These are phyloP conservation scores for Cryptus viduatorius DNA, from an alignment of 2,888 invertebrate species.

Conservation along the genomic window DNA sequence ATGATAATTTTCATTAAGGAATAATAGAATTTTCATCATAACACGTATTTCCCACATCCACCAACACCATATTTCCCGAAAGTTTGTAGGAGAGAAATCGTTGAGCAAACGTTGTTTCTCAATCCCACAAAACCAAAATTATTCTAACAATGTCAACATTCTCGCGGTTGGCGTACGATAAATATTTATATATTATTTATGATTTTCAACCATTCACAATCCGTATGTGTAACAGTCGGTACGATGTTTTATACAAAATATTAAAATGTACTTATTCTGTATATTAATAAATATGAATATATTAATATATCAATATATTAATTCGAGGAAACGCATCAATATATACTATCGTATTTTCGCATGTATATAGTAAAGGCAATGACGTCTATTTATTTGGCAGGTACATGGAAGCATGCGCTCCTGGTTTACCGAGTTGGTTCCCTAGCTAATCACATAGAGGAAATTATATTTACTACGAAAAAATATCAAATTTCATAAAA, in stretches of 20 bases:
- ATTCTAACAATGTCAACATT: slow-evolving; percentile 16
- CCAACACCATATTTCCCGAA: slow-evolving; percentile 52
- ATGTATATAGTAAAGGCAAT: slow-evolving; percentile 15
- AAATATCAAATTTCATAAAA: neutral
- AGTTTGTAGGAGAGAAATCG: slow-evolving; percentile 58
- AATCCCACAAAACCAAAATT: slow-evolving; percentile 39
- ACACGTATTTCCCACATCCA: slow-evolving; percentile 37
- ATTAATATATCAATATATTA: slow-evolving; percentile 51
- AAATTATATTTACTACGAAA: slow-evolving; percentile 21
- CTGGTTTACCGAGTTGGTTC: slow-evolving; percentile 66
- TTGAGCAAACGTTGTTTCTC: slow-evolving; percentile 43
- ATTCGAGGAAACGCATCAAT: slow-evolving; percentile 13
- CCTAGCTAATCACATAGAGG: slow-evolving; percentile 63
- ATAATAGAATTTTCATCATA: slow-evolving; percentile 10
- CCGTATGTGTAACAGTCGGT: slow-evolving; percentile 18
- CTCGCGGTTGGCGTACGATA: slow-evolving; percentile 29
- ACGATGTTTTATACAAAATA: slow-evolving; percentile 3
- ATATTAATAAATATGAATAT: slow-evolving; percentile 11
- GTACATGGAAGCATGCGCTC: slow-evolving; percentile 73
- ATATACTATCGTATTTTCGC: neutral
- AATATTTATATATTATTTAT: slow-evolving; percentile 35
- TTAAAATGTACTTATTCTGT: too few species aligned
- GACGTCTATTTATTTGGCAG: slow-evolving; percentile 70
- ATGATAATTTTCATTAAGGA: neutral
- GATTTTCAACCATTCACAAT: neutral